Evolutionary conservation across 64 coral and sea anemone species (phyloP).

Genomic region (Cladopsammia gracilis): DNA sequence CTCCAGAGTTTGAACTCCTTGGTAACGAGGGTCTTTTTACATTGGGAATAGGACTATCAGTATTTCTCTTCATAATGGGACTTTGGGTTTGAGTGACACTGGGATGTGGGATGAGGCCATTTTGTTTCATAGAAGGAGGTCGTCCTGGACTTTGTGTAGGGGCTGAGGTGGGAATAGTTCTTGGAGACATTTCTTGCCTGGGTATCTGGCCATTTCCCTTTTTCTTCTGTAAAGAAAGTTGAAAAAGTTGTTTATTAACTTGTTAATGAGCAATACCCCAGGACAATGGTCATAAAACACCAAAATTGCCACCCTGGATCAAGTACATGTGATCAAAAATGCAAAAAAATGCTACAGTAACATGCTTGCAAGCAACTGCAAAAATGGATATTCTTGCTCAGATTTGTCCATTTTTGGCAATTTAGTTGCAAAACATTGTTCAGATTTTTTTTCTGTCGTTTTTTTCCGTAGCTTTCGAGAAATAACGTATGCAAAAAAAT

Average conservation of each 20-base stretch:
- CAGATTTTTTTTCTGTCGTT: too few relatives aligned
- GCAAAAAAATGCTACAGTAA: too few relatives aligned
- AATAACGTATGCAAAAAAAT: too few relatives aligned
- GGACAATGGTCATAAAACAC: too few relatives aligned
- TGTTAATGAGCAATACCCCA: too few relatives aligned
- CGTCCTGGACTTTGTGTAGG: background rate
- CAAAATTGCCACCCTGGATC: too few relatives aligned
- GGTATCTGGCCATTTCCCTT: constrained; percentile 2
- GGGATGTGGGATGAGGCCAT: constrained; percentile 1
- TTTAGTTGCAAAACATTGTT: too few relatives aligned
- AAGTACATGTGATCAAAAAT: too few relatives aligned
- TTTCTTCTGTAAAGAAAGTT: constrained; percentile 26
- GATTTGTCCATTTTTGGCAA: too few relatives aligned
- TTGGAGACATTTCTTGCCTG: constrained; percentile 3
- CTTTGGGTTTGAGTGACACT: background rate
- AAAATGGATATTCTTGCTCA: too few relatives aligned
- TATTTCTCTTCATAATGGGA: constrained; percentile 19
- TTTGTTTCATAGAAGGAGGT: background rate
- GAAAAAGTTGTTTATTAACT: background rate
- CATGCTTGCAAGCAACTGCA: too few relatives aligned
- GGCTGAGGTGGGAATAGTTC: background rate
- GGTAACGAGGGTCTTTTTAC: background rate
- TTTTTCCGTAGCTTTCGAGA: too few relatives aligned
- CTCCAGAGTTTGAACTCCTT: background rate
- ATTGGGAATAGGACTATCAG: background rate